A percentile compares a stretch with the other conserved stretches of the same genome.
Conservation (phyloP, 2,113 vertebrate genomes). For the Chauna torquata region DNA sequence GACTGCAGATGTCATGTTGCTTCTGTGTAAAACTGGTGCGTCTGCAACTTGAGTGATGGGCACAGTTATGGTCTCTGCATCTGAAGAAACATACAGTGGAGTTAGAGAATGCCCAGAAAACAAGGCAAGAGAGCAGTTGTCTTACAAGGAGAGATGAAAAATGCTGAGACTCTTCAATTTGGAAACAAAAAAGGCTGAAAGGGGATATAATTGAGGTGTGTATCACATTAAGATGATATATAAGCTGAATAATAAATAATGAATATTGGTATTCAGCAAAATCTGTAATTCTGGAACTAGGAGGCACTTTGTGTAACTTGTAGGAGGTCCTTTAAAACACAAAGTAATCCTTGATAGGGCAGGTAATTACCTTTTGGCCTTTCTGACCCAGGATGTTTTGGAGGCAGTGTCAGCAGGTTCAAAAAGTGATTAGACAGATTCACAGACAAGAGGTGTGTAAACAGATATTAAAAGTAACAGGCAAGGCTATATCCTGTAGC, state of each 20-base stretch:
- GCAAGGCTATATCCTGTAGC: not conserved
- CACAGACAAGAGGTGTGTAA: not conserved
- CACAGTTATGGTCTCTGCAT: not conserved
- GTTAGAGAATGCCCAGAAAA: not conserved
- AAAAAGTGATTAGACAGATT: not conserved
- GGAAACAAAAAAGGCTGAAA: not conserved
- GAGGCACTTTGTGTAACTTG: not conserved
- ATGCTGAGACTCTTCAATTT: not conserved
- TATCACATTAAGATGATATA: not conserved
- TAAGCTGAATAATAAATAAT: not conserved
- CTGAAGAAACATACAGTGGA: not conserved
- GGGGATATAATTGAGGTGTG: not conserved
- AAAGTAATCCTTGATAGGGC: not conserved
- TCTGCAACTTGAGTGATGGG: not conserved
- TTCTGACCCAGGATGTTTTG: not conserved
- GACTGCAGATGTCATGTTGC: not conserved
- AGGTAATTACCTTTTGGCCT: not conserved
- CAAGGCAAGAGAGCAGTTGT: not conserved
- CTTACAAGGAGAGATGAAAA: not conserved
- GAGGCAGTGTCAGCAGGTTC: not conserved
- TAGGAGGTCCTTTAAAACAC: not conserved
- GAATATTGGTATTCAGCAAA: not conserved
- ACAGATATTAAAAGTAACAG: not conserved
- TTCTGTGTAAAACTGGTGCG: not conserved
- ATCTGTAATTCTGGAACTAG: not conserved